A percentile compares a stretch with the other conserved stretches of the same genome.
Conservation (phyloP, 2,113 vertebrate species). For the Calypte anna region DNA sequence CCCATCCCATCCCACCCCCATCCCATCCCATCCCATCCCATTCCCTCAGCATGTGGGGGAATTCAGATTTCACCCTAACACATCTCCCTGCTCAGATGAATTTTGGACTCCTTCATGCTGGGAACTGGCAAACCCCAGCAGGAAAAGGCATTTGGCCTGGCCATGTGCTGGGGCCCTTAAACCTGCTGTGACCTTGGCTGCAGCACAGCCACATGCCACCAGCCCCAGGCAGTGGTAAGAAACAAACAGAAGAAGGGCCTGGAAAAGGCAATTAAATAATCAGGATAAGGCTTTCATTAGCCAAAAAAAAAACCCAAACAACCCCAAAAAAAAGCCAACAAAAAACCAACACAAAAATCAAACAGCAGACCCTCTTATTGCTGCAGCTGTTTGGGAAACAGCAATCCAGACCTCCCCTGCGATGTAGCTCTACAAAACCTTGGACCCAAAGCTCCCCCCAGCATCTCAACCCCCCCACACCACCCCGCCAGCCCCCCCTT, state of each 20-base stretch:
- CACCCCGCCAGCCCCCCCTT: background rate
- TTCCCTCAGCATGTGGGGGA: background rate
- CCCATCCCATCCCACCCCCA: too few species aligned
- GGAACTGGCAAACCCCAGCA: background rate
- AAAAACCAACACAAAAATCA: too few species aligned
- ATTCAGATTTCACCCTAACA: background rate
- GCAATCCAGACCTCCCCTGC: fast-evolving
- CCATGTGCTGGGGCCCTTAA: background rate
- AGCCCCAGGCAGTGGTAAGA: background rate
- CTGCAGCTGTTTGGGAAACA: background rate
- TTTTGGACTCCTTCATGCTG: background rate
- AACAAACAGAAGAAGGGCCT: background rate
- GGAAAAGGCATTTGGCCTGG: background rate
- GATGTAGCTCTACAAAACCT: background rate
- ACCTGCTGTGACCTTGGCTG: constrained; percentile 47
- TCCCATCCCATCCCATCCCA: background rate
- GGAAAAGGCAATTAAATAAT: background rate
- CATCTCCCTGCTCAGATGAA: background rate
- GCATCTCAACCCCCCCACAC: background rate
- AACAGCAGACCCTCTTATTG: background rate
- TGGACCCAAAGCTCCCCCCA: background rate
- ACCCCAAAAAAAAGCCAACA: too few species aligned
- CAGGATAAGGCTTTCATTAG: background rate
- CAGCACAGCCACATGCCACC: background rate
- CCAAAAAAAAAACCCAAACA: background rate